A percentile compares a stretch with the other conserved stretches of the same genome.
Conservation (phyloP, 2,797 vertebrate species). For the Tenualosa ilisha region DNA sequence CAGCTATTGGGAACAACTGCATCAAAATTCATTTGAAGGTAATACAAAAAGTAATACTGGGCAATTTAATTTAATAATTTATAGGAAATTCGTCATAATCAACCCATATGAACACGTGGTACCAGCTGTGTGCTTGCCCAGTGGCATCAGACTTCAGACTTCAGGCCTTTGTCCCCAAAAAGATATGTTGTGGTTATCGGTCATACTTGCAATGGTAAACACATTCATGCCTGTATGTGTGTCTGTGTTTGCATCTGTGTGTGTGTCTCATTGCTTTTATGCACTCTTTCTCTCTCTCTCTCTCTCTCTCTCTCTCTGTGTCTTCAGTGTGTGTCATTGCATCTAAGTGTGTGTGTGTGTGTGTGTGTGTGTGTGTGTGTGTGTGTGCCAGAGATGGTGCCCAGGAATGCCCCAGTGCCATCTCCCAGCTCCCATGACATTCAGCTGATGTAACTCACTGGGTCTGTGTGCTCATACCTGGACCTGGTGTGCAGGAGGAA, state of each 20-base stretch:
- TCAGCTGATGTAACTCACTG: constrained; percentile 67
- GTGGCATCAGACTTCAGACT: no score
- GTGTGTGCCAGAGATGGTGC: background rate
- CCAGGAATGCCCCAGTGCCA: constrained; percentile 16
- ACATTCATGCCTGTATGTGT: constrained; percentile 26
- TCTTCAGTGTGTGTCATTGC: background rate
- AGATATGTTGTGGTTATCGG: constrained; percentile 38
- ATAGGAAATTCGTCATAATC: no score
- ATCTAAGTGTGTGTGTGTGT: background rate
- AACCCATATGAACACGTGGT: no score
- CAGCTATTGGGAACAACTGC: no score
- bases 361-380: background rate
- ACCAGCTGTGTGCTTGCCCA: no score
- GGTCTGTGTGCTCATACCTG: background rate
- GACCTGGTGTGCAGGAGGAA: background rate
- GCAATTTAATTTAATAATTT: no score
- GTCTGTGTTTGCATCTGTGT: background rate
- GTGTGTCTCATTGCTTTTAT: background rate
- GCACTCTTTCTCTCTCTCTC: background rate
- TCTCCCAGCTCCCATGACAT: background rate
- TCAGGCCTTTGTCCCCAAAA: background rate
- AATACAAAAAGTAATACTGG: no score
- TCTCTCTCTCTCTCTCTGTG: background rate
- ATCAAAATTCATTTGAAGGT: no score
- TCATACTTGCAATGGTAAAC: constrained; percentile 48